Conservation (phyloP, 2,113 vertebrate genomes). For the Chamaetylas fuelleborni region DNA sequence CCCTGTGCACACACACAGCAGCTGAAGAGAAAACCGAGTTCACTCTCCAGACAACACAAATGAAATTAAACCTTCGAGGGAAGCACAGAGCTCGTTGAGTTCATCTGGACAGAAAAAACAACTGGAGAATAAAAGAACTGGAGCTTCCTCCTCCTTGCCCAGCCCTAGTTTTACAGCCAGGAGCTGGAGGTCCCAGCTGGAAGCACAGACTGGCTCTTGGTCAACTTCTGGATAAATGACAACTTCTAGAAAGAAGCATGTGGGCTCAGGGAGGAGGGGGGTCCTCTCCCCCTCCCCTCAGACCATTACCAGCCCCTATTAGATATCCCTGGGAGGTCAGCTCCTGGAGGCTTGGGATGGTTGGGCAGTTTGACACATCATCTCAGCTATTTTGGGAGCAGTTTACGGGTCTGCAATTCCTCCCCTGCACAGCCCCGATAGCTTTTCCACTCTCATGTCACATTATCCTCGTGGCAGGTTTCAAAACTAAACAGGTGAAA, state of each 20-base stretch:
- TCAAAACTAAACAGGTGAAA: conserved; percentile 68
- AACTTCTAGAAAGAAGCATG: background rate
- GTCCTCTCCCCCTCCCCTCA: background rate
- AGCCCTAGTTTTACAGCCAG: background rate
- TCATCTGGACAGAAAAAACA: background rate
- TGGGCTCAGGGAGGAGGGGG: background rate
- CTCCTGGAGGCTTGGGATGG: conserved; percentile 41
- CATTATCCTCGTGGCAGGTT: conserved; percentile 49
- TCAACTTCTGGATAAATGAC: background rate
- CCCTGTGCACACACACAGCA: background rate
- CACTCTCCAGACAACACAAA: background rate
- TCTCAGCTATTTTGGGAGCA: conserved; percentile 67
- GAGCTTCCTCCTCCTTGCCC: background rate
- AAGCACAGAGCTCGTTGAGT: background rate
- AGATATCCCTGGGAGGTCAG: conserved; percentile 41
- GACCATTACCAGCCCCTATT: conserved; percentile 31
- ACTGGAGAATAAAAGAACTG: background rate
- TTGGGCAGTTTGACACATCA: conserved; percentile 63
- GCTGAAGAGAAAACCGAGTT: background rate
- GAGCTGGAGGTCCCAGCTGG: background rate
- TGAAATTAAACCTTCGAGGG: background rate
- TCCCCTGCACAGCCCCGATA: conserved; percentile 42
- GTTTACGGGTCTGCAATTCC: conserved; percentile 67
- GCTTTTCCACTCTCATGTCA: conserved; percentile 69
- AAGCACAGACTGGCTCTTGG: background rate